Base-by-base conservation (phyloP, 1,140 invertebrate genomes). In the Anthonomus grandis region DNA sequence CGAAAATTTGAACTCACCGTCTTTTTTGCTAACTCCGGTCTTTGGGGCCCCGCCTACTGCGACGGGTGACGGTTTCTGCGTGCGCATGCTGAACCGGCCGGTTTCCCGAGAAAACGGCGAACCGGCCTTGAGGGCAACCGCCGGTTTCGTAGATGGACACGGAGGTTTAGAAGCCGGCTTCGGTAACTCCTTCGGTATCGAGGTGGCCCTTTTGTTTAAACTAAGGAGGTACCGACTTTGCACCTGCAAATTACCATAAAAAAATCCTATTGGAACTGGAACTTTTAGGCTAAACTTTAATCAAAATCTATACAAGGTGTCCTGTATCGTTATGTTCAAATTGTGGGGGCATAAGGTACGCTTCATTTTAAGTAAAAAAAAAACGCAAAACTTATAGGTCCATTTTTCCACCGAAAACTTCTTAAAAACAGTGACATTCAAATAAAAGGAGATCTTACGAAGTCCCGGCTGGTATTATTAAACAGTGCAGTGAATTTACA, bases 1-100 rank as follows among this genome's bases (percentile, higher is more conserved):
- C 24, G 2, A 6, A n/a, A n/a, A 37, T 9, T 21, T 18, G 19
- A 9, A 8, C 47, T 63, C 39, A 51, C 46, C 48, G 24, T 56
- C 52, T 27, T 63, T 59, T 19, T 60, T 63, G n/a, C n/a, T n/a
- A n/a, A n/a, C n/a, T 5, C 12, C 22, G 12, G 22, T 38, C 46
- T 69, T 70, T 15, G 56, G 48, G 2, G 47, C n/a, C 41, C 56
- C 62, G 51, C 69, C 71, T 46, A 56, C 58, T 9, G 52, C 22
- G 45, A 13, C 17, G 45, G n/a, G 50, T 8, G 61, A 41, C 2
- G 65, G 61, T 57, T 69, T 69, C 56, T 77, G 74, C 5, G 74
- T 67, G 64, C 83, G 73, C 66, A 85, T 78, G 71, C 84, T 86
- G 65, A 82, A 81, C 60, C 85, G 70, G n/a, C 83, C 84, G 60